phyloP scores from a whole-genome alignment of 2,113 vertebrate species.

The Sinosuthora webbiana region DNA sequence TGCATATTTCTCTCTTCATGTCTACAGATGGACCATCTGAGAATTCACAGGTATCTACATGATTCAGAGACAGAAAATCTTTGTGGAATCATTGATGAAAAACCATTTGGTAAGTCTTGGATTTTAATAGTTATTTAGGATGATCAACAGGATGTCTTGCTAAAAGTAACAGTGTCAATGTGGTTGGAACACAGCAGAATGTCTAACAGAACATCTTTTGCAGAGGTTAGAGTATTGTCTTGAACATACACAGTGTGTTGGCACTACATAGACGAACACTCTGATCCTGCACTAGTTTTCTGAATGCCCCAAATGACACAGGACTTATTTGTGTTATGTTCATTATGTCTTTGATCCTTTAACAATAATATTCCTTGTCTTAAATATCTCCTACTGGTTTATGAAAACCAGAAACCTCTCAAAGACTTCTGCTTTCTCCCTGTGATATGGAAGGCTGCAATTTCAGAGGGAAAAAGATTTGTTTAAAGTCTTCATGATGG shows the following conservation, averaged over 20 bases:
- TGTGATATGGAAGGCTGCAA: not conserved
- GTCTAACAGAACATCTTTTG: not conserved
- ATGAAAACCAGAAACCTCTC: not conserved
- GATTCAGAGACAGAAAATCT: not conserved
- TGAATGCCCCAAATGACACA: not conserved
- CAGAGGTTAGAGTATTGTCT: not conserved
- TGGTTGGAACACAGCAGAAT: not conserved
- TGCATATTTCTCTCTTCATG: not conserved
- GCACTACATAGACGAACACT: not conserved
- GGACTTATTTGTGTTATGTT: not conserved
- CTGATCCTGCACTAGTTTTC: not conserved
- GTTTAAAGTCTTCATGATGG: not conserved
- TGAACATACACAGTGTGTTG: fast-evolving
- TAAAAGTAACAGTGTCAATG: not conserved
- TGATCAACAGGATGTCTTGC: not conserved
- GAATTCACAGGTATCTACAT: not conserved
- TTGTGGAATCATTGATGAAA: not conserved
- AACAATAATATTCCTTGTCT: not conserved
- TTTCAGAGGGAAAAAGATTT: not conserved
- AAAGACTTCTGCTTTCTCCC: not conserved
- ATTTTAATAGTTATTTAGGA: not conserved
- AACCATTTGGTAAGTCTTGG: not conserved
- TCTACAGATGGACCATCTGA: not conserved
- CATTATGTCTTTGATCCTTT: not conserved
- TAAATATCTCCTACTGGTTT: not conserved